A percentile compares a stretch with the other conserved stretches of the same genome.
Evolutionary conservation across 2,888 invertebrate species (phyloP).

Genomic region (Drosophila histrio): DNA sequence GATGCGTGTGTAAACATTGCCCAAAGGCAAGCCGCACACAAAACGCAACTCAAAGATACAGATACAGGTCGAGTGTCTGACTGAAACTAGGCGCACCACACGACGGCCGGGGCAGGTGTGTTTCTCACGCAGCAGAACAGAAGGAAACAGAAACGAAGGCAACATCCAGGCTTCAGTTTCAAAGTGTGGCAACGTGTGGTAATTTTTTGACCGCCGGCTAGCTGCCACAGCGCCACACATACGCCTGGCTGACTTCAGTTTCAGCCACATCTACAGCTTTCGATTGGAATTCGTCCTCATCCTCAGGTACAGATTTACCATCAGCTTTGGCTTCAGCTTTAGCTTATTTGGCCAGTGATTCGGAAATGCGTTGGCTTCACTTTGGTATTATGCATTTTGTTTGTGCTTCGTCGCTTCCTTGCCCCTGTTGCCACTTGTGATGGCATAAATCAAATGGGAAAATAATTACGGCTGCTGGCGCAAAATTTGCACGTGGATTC

Average conservation of each 20-base stretch:
- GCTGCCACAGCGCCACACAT: constrained; percentile 59
- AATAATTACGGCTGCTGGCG: constrained; percentile 79
- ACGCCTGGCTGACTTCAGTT: constrained; percentile 49
- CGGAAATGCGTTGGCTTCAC: constrained; percentile 56
- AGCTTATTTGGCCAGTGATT: constrained; percentile 65
- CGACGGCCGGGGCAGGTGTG: constrained; percentile 65
- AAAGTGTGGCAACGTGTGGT: constrained; percentile 77
- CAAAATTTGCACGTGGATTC: constrained; percentile 78
- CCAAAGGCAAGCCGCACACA: constrained; percentile 52
- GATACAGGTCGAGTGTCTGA: constrained; percentile 57
- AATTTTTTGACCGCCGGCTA: constrained; percentile 57
- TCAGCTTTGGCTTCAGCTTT: background rate
- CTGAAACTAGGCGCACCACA: constrained; percentile 25
- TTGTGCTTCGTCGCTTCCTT: background rate
- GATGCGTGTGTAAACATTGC: constrained; percentile 66
- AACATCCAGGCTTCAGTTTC: constrained; percentile 54
- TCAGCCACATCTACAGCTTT: constrained; percentile 14
- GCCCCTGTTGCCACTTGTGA: constrained; percentile 39
- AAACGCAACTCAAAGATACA: constrained; percentile 63
- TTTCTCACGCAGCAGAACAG: constrained; percentile 71
- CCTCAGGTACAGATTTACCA: constrained; percentile 5
- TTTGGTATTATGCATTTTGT: constrained; percentile 20
- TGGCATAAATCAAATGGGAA: constrained; percentile 79
- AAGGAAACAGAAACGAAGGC: background rate
- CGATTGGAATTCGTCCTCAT: constrained; percentile 11